Conservation (phyloP, 2,797 vertebrate species). For the Pseudochaenichthys georgianus region DNA sequence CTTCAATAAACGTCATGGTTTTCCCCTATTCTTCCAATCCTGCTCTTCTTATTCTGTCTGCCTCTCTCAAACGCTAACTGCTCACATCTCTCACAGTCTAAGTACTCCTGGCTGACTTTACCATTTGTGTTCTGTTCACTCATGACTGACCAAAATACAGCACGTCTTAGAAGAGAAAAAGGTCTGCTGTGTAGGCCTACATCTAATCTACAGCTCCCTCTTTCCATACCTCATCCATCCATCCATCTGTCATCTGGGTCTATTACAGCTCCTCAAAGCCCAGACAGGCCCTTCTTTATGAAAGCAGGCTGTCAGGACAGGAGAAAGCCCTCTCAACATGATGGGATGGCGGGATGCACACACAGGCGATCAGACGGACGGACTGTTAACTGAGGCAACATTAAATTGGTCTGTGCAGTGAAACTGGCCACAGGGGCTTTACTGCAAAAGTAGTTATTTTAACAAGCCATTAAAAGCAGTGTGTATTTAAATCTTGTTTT, state of each 20-base stretch:
- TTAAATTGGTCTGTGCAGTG: conserved; percentile 19
- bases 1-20: no score
- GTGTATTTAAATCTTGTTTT: conserved; percentile 19
- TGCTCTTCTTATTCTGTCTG: no score
- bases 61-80: conserved; percentile 36
- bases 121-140: conserved; percentile 32
- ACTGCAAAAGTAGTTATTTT: conserved; percentile 18
- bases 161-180: neutral
- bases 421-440: conserved; percentile 18
- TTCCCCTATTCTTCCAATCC: no score
- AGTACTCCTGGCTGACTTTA: conserved; percentile 22
- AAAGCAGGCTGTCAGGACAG: conserved; percentile 60
- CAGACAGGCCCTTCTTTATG: conserved; percentile 64
- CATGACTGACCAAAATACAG: conserved; percentile 29
- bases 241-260: conserved; percentile 34
- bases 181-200: neutral
- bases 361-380: conserved; percentile 35
- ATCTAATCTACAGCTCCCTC: conserved; percentile 27
- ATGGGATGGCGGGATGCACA: conserved; percentile 28
- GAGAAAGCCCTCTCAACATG: conserved; percentile 44
- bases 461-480: conserved; percentile 31
- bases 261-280: conserved; percentile 29
- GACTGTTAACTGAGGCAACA: conserved; percentile 17
- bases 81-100: conserved; percentile 14
- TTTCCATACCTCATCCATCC: conserved; percentile 21